Evolutionary conservation across 2,888 invertebrate genomes (phyloP).

Genomic region (Gnatocerus cornutus): DNA sequence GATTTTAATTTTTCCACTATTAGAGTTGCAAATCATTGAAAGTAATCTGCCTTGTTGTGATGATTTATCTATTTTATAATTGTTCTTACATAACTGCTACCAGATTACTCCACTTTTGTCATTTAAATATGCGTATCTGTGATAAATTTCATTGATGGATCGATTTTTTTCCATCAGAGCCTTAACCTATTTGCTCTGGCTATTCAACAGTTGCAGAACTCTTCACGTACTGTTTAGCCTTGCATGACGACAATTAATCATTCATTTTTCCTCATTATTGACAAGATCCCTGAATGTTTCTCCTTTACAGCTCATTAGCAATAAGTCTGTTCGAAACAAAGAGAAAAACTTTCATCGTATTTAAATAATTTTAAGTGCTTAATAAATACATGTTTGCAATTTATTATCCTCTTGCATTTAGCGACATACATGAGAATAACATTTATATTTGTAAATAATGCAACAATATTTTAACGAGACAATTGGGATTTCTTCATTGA

Average conservation of each 20-base stretch:
- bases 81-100: constrained; percentile 7
- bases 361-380: no score
- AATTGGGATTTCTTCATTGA: no score
- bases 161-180: not conserved
- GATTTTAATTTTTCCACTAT: not conserved
- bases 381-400: no score
- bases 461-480: no score
- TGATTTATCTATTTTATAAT: constrained; percentile 11
- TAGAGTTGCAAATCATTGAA: not conserved
- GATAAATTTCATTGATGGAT: not conserved
- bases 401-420: no score
- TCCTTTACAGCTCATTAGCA: not conserved
- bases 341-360: no score
- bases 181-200: constrained; percentile 16
- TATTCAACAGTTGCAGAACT: constrained; percentile 7
- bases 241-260: constrained; percentile 11
- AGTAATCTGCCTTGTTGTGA: not conserved
- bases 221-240: constrained; percentile 9
- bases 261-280: not conserved
- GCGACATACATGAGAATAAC: no score
- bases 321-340: not conserved
- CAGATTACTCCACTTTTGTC: constrained; percentile 9
- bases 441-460: no score
- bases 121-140: not conserved
- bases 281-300: not conserved